phyloP scores from a whole-genome alignment of 2,888 invertebrate species.

The Mimas tiliae region DNA sequence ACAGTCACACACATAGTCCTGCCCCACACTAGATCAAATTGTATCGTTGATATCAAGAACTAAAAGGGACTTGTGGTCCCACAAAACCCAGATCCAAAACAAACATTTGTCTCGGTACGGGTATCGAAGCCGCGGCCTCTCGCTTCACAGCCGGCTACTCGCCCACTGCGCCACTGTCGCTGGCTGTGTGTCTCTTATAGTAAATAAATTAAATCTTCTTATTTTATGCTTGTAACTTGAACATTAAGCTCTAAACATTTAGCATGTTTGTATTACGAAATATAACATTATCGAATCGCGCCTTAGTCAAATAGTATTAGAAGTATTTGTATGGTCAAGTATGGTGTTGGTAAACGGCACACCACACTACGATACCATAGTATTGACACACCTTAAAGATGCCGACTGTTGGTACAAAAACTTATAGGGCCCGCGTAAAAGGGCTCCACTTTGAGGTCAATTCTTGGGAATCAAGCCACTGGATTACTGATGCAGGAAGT shows the following conservation, averaged over 20 bases:
- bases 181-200: no score
- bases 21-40: no score
- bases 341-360: conserved; percentile 49
- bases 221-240: background rate
- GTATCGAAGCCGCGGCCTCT: no score
- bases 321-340: conserved; percentile 54
- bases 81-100: no score
- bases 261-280: conserved; percentile 29
- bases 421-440: conserved; percentile 32
- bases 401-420: conserved; percentile 42
- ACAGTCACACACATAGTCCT: no score
- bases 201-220: background rate
- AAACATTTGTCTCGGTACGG: no score
- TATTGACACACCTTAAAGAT: conserved; percentile 56
- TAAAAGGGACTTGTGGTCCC: no score
- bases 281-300: conserved; percentile 40
- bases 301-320: conserved; percentile 45
- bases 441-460: conserved; percentile 20
- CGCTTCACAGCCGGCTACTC: no score
- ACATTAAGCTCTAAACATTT: background rate
- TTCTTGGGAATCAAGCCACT: conserved; percentile 21
- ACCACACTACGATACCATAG: conserved; percentile 11
- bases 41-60: no score
- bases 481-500: conserved; percentile 2
- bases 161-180: no score